Conservation (phyloP, 2,797 vertebrate species). For the Hozukius guyotensis region DNA sequence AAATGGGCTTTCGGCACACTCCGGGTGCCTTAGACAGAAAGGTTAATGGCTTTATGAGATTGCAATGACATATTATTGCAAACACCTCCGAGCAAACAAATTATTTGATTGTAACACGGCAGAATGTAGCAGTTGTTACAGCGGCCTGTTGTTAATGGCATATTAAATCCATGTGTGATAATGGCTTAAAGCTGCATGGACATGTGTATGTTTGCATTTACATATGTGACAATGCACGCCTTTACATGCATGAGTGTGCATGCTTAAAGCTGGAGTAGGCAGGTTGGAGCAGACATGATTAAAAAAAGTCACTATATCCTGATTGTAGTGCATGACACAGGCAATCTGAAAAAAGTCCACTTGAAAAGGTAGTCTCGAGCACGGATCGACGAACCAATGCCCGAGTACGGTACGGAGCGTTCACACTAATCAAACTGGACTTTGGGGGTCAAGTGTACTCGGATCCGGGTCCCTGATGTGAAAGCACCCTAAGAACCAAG, state of each 20-base stretch:
- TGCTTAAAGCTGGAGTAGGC: not conserved
- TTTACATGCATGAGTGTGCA: not conserved
- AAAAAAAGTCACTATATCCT: too few relatives aligned
- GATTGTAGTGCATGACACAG: too few relatives aligned
- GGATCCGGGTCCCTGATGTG: too few relatives aligned
- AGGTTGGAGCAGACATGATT: too few relatives aligned
- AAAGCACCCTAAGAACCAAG: too few relatives aligned
- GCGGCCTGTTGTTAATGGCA: conserved; percentile 41
- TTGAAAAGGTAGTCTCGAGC: fast-evolving
- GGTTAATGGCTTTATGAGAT: conserved; percentile 72
- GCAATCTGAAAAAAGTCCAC: too few relatives aligned
- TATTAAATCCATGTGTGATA: conserved; percentile 33
- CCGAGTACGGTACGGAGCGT: too few relatives aligned
- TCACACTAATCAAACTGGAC: too few relatives aligned
- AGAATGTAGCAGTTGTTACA: conserved; percentile 29
- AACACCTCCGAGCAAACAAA: conserved; percentile 66
- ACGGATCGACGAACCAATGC: too few relatives aligned
- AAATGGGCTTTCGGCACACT: conserved; percentile 53
- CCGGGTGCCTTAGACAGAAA: conserved; percentile 43
- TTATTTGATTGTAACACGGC: conserved; percentile 52
- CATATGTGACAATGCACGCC: not conserved
- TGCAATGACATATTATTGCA: conserved; percentile 61
- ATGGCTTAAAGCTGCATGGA: not conserved
- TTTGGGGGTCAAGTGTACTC: too few relatives aligned
- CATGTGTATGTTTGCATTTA: not conserved